A percentile compares a stretch with the other conserved stretches of the same genome.
Evolutionary conservation across 2,888 invertebrate species (phyloP).

Genomic region (Polia nebulosa): DNA sequence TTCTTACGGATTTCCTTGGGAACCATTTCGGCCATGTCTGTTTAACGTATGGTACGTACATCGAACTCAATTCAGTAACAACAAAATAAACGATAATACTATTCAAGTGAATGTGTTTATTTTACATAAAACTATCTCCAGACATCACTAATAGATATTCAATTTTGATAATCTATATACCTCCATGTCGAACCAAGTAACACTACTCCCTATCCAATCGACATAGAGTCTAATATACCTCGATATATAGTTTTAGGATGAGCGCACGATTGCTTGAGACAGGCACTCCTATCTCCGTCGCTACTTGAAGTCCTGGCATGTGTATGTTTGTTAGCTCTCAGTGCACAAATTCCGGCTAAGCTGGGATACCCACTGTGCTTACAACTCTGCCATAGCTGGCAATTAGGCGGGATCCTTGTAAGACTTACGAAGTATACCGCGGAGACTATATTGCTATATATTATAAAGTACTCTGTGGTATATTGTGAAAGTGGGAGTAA

Average conservation of each 20-base stretch:
- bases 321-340: slow-evolving; percentile 66
- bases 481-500: slow-evolving; percentile 39
- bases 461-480: no score
- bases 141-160: slow-evolving; percentile 17
- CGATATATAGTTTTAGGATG: slow-evolving; percentile 33
- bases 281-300: slow-evolving; percentile 58
- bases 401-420: slow-evolving; percentile 55
- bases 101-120: not conserved
- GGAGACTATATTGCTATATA: slow-evolving; percentile 44
- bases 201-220: slow-evolving; percentile 4
- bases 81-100: no score
- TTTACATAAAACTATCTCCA: slow-evolving; percentile 33
- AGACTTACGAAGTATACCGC: slow-evolving; percentile 45
- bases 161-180: slow-evolving; percentile 26
- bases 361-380: slow-evolving; percentile 64
- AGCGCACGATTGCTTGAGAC: slow-evolving; percentile 48
- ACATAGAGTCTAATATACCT: slow-evolving; percentile 28
- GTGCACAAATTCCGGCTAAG: slow-evolving; percentile 71
- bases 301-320: slow-evolving; percentile 62
- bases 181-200: slow-evolving; percentile 5
- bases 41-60: no score
- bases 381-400: slow-evolving; percentile 63
- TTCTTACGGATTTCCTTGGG: no score
- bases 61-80: no score
- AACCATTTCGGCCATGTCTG: no score